Evolutionary conservation across 2,113 vertebrate genomes (phyloP).

Genomic region (Podiceps cristatus): DNA sequence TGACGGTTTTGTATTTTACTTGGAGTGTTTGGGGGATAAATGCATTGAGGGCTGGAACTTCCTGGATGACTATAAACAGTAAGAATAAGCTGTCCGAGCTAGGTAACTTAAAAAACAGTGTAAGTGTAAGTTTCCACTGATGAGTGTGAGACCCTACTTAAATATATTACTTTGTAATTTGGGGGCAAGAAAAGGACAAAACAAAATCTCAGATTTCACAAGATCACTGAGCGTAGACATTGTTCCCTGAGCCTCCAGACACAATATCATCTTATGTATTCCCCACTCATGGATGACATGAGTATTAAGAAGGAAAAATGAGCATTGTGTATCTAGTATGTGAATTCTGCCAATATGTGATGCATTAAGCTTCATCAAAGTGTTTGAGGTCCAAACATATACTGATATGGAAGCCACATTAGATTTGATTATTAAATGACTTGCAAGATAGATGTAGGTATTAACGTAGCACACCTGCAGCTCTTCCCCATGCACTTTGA

Average conservation of each 20-base stretch:
- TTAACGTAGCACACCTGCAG: conserved; percentile 64
- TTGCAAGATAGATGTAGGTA: conserved; percentile 71
- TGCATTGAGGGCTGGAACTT: not conserved
- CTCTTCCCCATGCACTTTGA: conserved; percentile 60
- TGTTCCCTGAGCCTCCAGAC: not conserved
- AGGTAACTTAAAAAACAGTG: not conserved
- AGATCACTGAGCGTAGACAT: not conserved
- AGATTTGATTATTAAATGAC: conserved; percentile 71
- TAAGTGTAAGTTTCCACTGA: not conserved
- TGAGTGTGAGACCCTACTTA: not conserved
- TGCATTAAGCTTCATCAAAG: conserved; percentile 57
- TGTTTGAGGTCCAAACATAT: conserved; percentile 16
- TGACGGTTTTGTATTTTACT: not conserved
- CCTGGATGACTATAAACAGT: not conserved
- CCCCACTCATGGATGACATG: not conserved
- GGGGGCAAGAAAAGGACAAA: not conserved
- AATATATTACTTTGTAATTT: not conserved
- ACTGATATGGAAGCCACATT: conserved; percentile 46
- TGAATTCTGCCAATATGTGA: conserved; percentile 13
- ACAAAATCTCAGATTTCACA: not conserved
- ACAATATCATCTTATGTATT: not conserved
- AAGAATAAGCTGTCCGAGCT: not conserved
- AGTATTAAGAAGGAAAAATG: conserved; percentile 41
- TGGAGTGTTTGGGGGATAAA: not conserved
- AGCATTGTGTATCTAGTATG: not conserved